phyloP scores from a whole-genome alignment of 2,888 invertebrate species.

The Sceliomorpha sp. region DNA sequence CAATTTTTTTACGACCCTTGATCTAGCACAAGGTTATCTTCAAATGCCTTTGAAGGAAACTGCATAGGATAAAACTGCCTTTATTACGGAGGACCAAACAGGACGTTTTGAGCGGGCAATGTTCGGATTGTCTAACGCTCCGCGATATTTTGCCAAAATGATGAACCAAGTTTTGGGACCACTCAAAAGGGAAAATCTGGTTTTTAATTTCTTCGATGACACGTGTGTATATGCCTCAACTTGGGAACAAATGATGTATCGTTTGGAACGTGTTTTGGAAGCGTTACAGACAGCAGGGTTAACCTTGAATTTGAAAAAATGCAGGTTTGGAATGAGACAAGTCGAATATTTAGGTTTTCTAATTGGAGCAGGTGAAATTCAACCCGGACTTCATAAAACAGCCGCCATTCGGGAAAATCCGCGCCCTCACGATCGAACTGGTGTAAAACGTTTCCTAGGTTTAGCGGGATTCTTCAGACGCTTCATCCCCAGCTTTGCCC shows the following conservation, averaged over 20 bases:
- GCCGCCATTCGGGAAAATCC: background rate
- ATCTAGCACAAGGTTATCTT: slow-evolving; percentile 18
- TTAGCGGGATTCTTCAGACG: background rate
- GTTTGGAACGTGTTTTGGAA: too few species aligned
- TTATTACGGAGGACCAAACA: slow-evolving; percentile 22
- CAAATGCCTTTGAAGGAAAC: slow-evolving; percentile 17
- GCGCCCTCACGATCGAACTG: background rate
- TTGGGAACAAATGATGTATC: too few species aligned
- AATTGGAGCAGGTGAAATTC: background rate
- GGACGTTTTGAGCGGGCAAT: slow-evolving; percentile 29
- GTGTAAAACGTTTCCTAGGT: background rate
- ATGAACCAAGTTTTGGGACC: slow-evolving; percentile 11
- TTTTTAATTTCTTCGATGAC: slow-evolving; percentile 19
- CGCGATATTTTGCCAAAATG: slow-evolving; percentile 19
- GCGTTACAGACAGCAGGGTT: too few species aligned
- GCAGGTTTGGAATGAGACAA: too few species aligned
- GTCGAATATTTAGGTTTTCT: too few species aligned
- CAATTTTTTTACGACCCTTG: slow-evolving; percentile 10
- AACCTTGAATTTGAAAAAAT: too few species aligned
- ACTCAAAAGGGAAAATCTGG: slow-evolving; percentile 1
- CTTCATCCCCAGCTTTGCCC: background rate
- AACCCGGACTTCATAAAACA: background rate
- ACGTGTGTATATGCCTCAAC: slow-evolving; percentile 9
- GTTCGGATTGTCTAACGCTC: slow-evolving; percentile 23
- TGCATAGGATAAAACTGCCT: slow-evolving; percentile 19